Evolutionary conservation across 1,140 invertebrate species (phyloP), one percentile per base, ranked within the genome.

Genomic region (Sitophilus oryzae): DNA sequence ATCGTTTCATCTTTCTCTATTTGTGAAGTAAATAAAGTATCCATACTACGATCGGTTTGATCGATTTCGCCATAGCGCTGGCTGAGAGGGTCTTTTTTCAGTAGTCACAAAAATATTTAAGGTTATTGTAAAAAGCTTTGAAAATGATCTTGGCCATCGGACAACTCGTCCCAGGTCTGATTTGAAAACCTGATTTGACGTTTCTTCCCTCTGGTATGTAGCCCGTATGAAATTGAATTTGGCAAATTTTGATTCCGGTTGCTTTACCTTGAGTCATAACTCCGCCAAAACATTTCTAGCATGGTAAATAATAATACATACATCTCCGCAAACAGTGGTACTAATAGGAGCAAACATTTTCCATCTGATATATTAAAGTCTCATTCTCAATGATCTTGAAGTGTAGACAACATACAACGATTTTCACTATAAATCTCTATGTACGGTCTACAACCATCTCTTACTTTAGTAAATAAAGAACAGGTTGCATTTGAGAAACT

Each of bases 381-480:
- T 83, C 79, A 96, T 87, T 83, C 59, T 96, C 93, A 70, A 41
- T 96, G 96, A 53, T 93, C 91, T 62, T 89, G 83, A 45, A 85
- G 67, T 0, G 92, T 93, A 0, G 86, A 86, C 10, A 93, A 79
- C 10, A 95, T 73, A 66, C 90, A 78, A 38, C 90, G 82, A 55
- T 93, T 91, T 64, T 91, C 91, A 63, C 89, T 87, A 70, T 86
- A 95, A 25, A 97, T 81, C 74, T 98, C 93, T 18, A 94, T 78
- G 74, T 91, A 96, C 10, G 93, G 92, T 56, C 93, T 78, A 68
- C 93, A 96, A 1, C 94, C 94, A 77, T 95, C 94, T 51, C 81
- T 86, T 20, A 89, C 82, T 81, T 92, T 90, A 2, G 91, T 97
- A 73, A 96, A 96, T 1, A 93, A 72, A 14, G 93, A 34, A 96